Base-by-base conservation (phyloP, 2,113 vertebrate species). In the Rutilus rutilus region DNA sequence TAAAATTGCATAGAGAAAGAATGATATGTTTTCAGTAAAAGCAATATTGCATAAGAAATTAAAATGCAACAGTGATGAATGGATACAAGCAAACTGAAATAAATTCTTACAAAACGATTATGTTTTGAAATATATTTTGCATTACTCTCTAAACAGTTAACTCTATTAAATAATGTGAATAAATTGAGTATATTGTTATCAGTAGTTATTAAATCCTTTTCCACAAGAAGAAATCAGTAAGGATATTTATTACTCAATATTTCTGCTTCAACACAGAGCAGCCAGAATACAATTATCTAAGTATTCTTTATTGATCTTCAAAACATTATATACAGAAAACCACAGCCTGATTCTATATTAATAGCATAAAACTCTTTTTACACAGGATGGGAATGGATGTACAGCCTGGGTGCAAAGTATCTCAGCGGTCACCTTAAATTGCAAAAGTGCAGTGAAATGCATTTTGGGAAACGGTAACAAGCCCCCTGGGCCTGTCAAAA, bases 371-470 rank as follows among this genome's bases (percentile, higher is more conserved):
- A 80, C 65, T 83, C 86, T 82, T 50, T 85, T 82, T 88, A 90
- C 86, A 78, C 45, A n/a, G 85, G 82, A 82, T 86, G 59, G 67
- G 54, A 86, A 65, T 91, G 81, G 86, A 88, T 75, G 54, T 69
- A 82, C 87, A 89, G n/a, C 62, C 83, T 78, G 85, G 89, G 90
- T 80, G 90, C 17, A 90, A 90, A 90, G 87, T 82, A 79, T 89
- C 83, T 59, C 62, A 64, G 74, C n/a, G 90, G 93, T 91, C 91
- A 89, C 91, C 92, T 92, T 90, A 91, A 92, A 90, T 83, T 84
- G 88, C 90, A 83, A 78, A 75, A 84, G 84, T 65, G 25, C 86
- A 86, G 67, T 91, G 89, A 92, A 90, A 91, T 62, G 83, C 86
- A 88, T 84, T 87, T 91, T 86, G 81, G 76, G 78, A 81, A 81